Evolutionary conservation across 2,113 vertebrate species (phyloP).

Genomic region (Corynorhinus townsendii): DNA sequence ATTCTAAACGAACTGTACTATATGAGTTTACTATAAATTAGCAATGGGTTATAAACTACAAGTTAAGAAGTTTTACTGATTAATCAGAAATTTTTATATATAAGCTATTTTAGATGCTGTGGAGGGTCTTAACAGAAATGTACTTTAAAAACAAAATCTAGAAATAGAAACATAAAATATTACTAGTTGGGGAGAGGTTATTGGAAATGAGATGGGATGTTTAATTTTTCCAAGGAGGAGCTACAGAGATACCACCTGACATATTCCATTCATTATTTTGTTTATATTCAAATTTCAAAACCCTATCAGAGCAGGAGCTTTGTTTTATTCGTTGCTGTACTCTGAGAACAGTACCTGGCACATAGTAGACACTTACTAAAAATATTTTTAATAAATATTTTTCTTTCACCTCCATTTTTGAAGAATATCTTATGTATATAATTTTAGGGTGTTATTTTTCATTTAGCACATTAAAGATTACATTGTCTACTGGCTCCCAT

Average conservation of each 20-base stretch:
- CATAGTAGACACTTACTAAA: neutral
- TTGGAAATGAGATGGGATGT: neutral
- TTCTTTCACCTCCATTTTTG: neutral
- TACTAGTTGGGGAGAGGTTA: neutral
- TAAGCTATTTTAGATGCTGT: neutral
- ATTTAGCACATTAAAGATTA: neutral
- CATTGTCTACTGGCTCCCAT: neutral
- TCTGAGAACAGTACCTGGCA: neutral
- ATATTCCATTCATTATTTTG: neutral
- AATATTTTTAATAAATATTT: neutral
- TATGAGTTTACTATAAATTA: neutral
- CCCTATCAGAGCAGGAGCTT: neutral
- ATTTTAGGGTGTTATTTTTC: neutral
- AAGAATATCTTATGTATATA: neutral
- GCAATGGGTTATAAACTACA: neutral
- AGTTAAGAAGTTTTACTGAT: neutral
- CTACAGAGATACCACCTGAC: neutral
- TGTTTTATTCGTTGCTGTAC: neutral
- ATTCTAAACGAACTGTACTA: neutral
- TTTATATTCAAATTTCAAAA: neutral
- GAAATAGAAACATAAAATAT: neutral
- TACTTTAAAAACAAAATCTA: neutral
- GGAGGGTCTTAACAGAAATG: neutral
- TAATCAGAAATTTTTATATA: neutral
- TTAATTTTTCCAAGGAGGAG: neutral